These are phyloP conservation scores for Drosophila prostipennis DNA, from an alignment of 2,888 invertebrate species.

Conservation along the genomic window DNA sequence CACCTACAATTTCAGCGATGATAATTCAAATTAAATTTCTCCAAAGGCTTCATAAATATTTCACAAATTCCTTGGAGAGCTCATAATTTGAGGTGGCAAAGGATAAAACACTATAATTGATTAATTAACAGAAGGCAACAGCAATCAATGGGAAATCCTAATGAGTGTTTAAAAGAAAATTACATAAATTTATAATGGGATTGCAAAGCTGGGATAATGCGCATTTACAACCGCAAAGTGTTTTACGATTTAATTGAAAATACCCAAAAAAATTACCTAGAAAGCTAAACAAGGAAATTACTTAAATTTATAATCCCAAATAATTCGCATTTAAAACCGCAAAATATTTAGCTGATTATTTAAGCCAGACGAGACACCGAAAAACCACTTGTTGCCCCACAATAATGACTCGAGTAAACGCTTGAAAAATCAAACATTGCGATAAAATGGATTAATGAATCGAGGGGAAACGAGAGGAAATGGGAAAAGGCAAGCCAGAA, in stretches of 20 bases:
- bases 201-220: background rate
- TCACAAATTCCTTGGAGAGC: slow-evolving; percentile 40
- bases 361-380: background rate
- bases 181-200: slow-evolving; percentile 14
- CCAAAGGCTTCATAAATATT: slow-evolving; percentile 57
- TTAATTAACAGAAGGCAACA: slow-evolving; percentile 52
- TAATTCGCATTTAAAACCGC: slow-evolving; percentile 9
- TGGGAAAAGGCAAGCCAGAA: slow-evolving; percentile 3
- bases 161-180: slow-evolving; percentile 7
- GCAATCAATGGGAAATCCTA: slow-evolving; percentile 1
- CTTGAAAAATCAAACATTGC: slow-evolving; percentile 13
- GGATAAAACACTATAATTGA: slow-evolving; percentile 34
- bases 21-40: slow-evolving; percentile 63
- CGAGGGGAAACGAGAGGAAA: background rate
- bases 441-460: slow-evolving; percentile 18
- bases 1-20: slow-evolving; percentile 38
- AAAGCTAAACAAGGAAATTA: too few species aligned
- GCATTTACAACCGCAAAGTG: background rate
- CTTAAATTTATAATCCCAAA: background rate
- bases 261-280: background rate
- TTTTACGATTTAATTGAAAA: background rate
- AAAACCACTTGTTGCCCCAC: background rate
- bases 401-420: background rate
- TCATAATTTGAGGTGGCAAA: slow-evolving; percentile 16
- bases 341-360: slow-evolving; percentile 1